phyloP scores from a whole-genome alignment of 2,113 vertebrate genomes.

The Panthera leo region DNA sequence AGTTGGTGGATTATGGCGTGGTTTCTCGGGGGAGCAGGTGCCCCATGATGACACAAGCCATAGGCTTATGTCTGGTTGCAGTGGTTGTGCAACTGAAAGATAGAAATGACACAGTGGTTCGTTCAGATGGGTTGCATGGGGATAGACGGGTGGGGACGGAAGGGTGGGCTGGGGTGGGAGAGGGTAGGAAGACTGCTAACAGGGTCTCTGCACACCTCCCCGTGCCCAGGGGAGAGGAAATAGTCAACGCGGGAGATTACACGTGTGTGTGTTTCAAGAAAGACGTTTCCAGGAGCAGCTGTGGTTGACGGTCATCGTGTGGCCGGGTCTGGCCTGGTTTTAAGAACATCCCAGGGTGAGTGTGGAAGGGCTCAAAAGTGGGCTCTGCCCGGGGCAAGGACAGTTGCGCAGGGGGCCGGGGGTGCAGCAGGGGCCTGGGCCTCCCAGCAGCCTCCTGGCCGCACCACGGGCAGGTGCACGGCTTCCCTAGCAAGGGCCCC shows the following conservation, averaged over 20 bases:
- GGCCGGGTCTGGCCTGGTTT: neutral
- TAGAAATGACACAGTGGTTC: neutral
- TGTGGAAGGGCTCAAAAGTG: neutral
- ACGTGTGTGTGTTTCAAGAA: neutral
- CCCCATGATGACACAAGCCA: neutral
- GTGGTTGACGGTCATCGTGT: neutral
- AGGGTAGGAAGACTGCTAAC: neutral
- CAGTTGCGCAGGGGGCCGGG: neutral
- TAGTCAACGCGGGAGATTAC: neutral
- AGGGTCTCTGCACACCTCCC: neutral
- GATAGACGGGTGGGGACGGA: neutral
- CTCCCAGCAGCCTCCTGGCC: neutral
- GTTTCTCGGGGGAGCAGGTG: neutral
- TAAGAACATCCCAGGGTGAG: neutral
- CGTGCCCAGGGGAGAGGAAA: neutral
- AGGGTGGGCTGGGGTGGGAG: neutral
- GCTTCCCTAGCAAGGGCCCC: neutral
- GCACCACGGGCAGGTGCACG: neutral
- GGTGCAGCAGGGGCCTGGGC: neutral
- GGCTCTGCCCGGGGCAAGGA: neutral
- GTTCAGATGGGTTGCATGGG: neutral
- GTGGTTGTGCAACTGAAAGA: neutral
- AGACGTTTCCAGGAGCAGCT: neutral
- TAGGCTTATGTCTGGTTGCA: neutral
- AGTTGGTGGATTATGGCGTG: neutral